Conservation (phyloP, 2,797 vertebrate species). For the Hipposideros larvatus region DNA sequence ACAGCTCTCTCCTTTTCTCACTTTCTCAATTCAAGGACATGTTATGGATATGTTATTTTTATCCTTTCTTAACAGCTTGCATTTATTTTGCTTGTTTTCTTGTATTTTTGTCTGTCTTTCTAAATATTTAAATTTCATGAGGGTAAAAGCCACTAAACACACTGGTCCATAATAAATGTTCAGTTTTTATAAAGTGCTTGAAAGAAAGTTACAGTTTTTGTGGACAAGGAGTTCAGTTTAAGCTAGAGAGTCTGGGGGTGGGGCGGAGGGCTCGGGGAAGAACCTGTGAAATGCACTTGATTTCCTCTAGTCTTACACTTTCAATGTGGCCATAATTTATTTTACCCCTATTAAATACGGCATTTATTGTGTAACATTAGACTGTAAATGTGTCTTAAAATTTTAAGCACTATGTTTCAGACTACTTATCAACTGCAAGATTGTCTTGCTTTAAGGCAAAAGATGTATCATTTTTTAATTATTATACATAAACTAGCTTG, state of each 20-base stretch:
- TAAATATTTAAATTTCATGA: slow-evolving; percentile 10
- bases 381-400: slow-evolving; percentile 41
- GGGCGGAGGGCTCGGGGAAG: background rate
- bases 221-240: background rate
- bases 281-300: slow-evolving; percentile 27
- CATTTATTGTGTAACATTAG: background rate
- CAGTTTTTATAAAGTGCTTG: background rate
- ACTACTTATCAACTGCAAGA: slow-evolving; percentile 46
- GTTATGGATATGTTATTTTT: background rate
- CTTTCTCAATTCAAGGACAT: background rate
- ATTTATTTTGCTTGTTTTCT: slow-evolving; percentile 3
- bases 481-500: slow-evolving; percentile 19
- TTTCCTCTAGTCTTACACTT: slow-evolving; percentile 57
- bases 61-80: background rate
- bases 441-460: slow-evolving; percentile 44
- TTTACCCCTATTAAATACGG: slow-evolving; percentile 50
- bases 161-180: background rate
- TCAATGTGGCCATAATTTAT: slow-evolving; percentile 30
- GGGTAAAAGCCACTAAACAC: background rate
- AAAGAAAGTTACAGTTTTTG: background rate
- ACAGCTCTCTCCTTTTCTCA: background rate
- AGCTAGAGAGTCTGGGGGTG: background rate
- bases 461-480: slow-evolving; percentile 20
- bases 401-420: background rate
- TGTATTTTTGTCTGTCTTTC: background rate